Conservation (phyloP, 2,888 invertebrate genomes). For the Automeris io region DNA sequence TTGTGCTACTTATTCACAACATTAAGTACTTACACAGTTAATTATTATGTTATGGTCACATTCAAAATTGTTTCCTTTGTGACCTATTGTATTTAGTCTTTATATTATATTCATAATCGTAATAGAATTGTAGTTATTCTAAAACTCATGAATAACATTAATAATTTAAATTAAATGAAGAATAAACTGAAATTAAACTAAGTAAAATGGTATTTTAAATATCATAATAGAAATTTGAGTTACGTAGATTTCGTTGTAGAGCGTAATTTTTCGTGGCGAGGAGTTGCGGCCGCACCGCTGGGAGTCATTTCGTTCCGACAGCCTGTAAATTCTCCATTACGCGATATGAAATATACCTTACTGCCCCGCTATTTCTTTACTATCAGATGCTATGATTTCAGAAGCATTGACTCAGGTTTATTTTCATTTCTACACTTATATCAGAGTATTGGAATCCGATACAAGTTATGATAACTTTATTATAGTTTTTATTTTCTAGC, state of each 20-base stretch:
- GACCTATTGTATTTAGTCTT: no score
- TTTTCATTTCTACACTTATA: conserved; percentile 10
- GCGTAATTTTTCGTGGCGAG: conserved; percentile 28
- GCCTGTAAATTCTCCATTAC: conserved; percentile 78
- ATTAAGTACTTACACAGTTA: no score
- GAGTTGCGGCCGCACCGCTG: conserved; percentile 58
- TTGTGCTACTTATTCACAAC: no score
- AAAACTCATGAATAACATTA: no score
- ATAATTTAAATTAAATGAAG: conserved; percentile 6
- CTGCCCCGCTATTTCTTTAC: conserved; percentile 49
- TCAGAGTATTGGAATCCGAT: no score
- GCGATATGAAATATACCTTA: conserved; percentile 73
- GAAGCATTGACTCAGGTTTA: conserved; percentile 34
- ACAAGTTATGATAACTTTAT: no score
- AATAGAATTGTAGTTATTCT: no score
- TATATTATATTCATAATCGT: no score
- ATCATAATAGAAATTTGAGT: conserved; percentile 8
- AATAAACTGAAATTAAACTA: neutral
- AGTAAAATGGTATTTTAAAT: neutral
- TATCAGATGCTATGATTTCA: conserved; percentile 43
- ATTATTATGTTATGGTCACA: no score
- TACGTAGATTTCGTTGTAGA: conserved; percentile 27
- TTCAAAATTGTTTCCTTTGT: no score
- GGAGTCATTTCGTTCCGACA: conserved; percentile 74
- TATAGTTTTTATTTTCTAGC: no score